phyloP scores from a whole-genome alignment of 1,140 invertebrate species.

The Asbolus verrucosus region DNA sequence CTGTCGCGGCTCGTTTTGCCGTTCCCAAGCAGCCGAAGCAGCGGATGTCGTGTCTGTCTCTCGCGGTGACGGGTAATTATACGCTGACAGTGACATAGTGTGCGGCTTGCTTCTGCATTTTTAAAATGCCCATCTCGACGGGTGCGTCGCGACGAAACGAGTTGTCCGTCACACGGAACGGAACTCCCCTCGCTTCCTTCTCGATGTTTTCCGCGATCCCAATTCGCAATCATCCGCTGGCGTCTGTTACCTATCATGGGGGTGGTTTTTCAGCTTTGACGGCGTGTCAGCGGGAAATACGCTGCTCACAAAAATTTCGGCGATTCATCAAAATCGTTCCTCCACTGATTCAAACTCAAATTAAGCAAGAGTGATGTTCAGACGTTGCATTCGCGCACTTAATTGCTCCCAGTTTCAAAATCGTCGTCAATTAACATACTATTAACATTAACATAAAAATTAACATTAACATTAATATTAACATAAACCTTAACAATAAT shows the following conservation, averaged over 20 bases:
- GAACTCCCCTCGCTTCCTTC: conserved; percentile 11
- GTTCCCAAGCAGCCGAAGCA: conserved; percentile 59
- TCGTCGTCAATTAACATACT: no score
- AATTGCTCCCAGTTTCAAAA: no score
- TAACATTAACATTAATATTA: no score
- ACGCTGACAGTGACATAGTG: conserved; percentile 64
- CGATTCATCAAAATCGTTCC: no score
- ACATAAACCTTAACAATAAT: no score
- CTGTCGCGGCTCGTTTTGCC: conserved; percentile 61
- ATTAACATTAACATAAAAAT: no score
- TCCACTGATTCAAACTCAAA: no score
- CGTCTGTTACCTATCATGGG: conserved; percentile 1
- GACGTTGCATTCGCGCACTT: no score
- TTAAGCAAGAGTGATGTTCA: no score
- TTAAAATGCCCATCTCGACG: conserved; percentile 54
- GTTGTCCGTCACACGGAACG: conserved; percentile 19
- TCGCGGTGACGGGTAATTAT: conserved; percentile 63
- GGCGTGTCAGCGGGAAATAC: not conserved
- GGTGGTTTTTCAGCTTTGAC: not conserved
- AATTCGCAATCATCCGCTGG: conserved; percentile 17
- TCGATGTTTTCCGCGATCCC: not conserved
- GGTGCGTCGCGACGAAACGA: conserved; percentile 35
- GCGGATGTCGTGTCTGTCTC: conserved; percentile 63
- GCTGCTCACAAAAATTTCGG: not conserved
- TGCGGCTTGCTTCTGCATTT: conserved; percentile 61